Base-by-base conservation (phyloP, 2,113 vertebrate species). In the Pangasianodon hypophthalmus region DNA sequence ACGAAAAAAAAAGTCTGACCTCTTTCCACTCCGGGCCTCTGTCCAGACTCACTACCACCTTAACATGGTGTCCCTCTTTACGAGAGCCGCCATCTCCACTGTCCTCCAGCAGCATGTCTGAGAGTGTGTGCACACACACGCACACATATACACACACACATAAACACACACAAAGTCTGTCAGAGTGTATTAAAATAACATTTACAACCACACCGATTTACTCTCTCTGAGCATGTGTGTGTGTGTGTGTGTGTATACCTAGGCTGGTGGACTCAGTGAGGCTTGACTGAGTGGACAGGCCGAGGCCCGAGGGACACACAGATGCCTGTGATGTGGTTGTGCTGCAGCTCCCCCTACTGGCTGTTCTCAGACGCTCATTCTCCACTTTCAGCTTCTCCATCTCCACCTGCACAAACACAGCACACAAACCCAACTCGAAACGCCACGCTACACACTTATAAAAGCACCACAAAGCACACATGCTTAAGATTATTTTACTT, bases 321-420 rank as follows among this genome's bases (percentile, higher is more conserved):
- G 97, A 96, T 87, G 95, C 94, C 92, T 97, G 97, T 80, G 97
- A 97, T 10, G 96, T 95, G 0, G 94, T 94, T 92, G 96, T 94
- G 92, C 96, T 97, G 87, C 96, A 96, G 92, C 94, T 96, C 54
- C 97, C 95, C 0, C 96, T 95, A 88, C 95, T 97, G 94, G 97
- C 96, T 0, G 96, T 95, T 90, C 97, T 98, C 91, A 98, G 93
- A 0, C 95, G 95, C 58, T 98, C 97, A 0, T 98, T 98, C 92
- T 98, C 97, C 0, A 95, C 93, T 92, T 98, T 98, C 62, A 98
- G 89, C 93, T 97, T 97, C 75, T 98, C 97, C 54, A 98, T 97
- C 93, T 98, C 97, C 16, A 95, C 94, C 97, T 98, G 92, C 41
- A 37, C 44, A 50, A 56, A 90, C 77, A 82, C 7, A 10, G 10